These are phyloP conservation scores for Polia nebulosa DNA, from an alignment of 2,888 invertebrate genomes.

Conservation along the genomic window DNA sequence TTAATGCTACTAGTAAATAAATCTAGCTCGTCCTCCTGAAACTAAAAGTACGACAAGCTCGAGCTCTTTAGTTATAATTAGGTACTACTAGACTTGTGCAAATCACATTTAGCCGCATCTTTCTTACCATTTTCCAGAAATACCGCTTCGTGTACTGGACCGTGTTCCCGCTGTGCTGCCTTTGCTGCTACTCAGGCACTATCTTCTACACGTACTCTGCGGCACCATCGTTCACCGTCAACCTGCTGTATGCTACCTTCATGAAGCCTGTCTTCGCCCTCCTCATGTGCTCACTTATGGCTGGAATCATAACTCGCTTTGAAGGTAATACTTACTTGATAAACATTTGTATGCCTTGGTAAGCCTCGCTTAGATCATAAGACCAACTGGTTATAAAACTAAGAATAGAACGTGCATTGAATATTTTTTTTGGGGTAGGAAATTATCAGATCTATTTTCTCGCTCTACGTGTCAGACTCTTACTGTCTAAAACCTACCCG, in stretches of 20 bases:
- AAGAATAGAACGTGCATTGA: too few relatives aligned
- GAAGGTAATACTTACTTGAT: slow-evolving; percentile 67
- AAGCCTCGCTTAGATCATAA: background rate
- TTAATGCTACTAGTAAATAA: too few relatives aligned
- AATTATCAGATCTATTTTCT: too few relatives aligned
- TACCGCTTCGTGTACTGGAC: slow-evolving; percentile 69
- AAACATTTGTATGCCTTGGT: background rate
- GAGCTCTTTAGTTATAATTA: too few relatives aligned
- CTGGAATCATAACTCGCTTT: slow-evolving; percentile 69
- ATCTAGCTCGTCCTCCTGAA: too few relatives aligned
- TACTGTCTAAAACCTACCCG: too few relatives aligned
- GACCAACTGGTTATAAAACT: too few relatives aligned
- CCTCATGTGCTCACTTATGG: slow-evolving; percentile 47
- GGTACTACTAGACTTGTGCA: too few relatives aligned
- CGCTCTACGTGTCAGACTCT: too few relatives aligned
- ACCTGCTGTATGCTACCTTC: slow-evolving; percentile 65
- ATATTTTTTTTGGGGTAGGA: too few relatives aligned
- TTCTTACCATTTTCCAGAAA: slow-evolving; percentile 65
- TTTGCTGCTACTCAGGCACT: slow-evolving; percentile 57
- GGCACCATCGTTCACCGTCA: slow-evolving; percentile 22
- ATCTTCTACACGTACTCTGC: slow-evolving; percentile 69
- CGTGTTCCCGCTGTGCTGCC: slow-evolving; percentile 58
- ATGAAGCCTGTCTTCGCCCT: slow-evolving; percentile 70
- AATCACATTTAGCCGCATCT: too few relatives aligned
- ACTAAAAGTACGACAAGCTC: too few relatives aligned